These are phyloP conservation scores for Cynodonichthys magdalenae DNA, from an alignment of 2,797 vertebrate genomes.

Conservation along the genomic window DNA sequence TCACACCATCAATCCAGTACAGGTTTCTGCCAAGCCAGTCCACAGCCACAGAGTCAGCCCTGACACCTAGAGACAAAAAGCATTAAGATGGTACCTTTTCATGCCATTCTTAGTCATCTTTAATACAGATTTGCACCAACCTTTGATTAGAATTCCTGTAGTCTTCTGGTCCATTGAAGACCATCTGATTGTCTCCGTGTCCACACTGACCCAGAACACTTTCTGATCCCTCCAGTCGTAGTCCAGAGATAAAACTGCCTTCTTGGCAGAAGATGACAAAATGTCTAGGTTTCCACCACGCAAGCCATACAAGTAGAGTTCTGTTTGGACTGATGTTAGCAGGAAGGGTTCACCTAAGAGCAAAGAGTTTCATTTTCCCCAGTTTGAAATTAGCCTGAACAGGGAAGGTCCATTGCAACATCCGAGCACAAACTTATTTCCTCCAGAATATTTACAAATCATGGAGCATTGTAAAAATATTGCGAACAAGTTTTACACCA, in stretches of 20 bases:
- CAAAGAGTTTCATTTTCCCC: neutral
- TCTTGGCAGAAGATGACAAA: constrained; percentile 79
- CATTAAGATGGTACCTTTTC: neutral
- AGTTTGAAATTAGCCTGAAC: no score
- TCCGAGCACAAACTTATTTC: no score
- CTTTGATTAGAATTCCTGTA: constrained; percentile 86
- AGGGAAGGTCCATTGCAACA: no score
- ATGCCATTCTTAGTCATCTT: no score
- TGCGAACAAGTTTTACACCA: no score
- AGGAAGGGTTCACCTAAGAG: constrained; percentile 82
- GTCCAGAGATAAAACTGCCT: constrained; percentile 85
- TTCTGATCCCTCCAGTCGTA: constrained; percentile 87
- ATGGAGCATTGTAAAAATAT: no score
- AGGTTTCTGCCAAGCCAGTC: constrained; percentile 93
- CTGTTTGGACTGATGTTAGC: constrained; percentile 83
- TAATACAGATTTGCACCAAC: constrained; percentile 60
- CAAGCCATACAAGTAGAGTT: constrained; percentile 83
- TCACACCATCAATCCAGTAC: constrained; percentile 89
- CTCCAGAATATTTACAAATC: no score
- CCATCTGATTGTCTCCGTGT: constrained; percentile 87
- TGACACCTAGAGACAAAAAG: constrained; percentile 79
- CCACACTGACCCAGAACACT: constrained; percentile 88
- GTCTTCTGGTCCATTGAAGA: constrained; percentile 80
- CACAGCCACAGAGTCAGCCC: constrained; percentile 86
- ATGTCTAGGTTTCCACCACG: constrained; percentile 80